Percentiles rank a stretch among this genome's conserved stretches.
phyloP scores from a whole-genome alignment of 2,888 invertebrate genomes.

The Eurytoma adleriae region DNA sequence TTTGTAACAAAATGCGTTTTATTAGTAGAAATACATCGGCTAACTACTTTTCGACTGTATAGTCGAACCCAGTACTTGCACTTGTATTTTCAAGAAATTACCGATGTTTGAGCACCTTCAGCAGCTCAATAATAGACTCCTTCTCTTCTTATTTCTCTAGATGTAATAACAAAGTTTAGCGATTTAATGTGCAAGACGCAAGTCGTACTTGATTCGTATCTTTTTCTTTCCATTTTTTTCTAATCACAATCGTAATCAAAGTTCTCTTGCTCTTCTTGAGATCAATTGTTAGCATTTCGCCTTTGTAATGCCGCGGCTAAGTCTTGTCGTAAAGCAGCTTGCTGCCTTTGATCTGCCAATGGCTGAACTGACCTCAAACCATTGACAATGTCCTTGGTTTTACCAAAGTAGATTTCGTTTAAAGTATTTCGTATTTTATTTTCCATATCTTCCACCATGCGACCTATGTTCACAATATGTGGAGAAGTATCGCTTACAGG shows the following conservation, averaged over 20 bases:
- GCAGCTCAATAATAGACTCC: conserved; percentile 62
- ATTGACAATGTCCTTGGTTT: conserved; percentile 98
- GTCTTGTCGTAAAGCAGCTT: conserved; percentile 90
- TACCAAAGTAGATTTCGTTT: conserved; percentile 99
- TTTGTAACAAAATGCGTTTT: conserved; percentile 71
- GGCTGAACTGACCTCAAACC: conserved; percentile 91
- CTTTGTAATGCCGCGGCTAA: conserved; percentile 89
- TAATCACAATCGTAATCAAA: conserved; percentile 73
- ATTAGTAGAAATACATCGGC: conserved; percentile 71
- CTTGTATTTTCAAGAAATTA: conserved; percentile 54
- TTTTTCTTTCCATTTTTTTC: conserved; percentile 60
- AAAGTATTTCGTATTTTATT: conserved; percentile 99
- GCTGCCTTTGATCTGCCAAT: conserved; percentile 89
- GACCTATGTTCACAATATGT: conserved; percentile 98
- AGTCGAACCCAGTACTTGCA: conserved; percentile 61
- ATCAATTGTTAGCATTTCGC: conserved; percentile 84
- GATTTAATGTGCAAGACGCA: conserved; percentile 64
- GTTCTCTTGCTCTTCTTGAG: conserved; percentile 66
- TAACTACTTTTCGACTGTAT: conserved; percentile 66
- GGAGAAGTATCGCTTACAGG: conserved; percentile 94
- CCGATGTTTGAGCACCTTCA: conserved; percentile 55
- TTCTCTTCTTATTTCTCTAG: conserved; percentile 64
- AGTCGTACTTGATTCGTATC: conserved; percentile 59
- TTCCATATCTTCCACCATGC: conserved; percentile 99
- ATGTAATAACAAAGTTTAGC: conserved; percentile 69